These are phyloP conservation scores for Eublepharis macularius DNA, from an alignment of 2,113 vertebrate species.

Conservation along the genomic window DNA sequence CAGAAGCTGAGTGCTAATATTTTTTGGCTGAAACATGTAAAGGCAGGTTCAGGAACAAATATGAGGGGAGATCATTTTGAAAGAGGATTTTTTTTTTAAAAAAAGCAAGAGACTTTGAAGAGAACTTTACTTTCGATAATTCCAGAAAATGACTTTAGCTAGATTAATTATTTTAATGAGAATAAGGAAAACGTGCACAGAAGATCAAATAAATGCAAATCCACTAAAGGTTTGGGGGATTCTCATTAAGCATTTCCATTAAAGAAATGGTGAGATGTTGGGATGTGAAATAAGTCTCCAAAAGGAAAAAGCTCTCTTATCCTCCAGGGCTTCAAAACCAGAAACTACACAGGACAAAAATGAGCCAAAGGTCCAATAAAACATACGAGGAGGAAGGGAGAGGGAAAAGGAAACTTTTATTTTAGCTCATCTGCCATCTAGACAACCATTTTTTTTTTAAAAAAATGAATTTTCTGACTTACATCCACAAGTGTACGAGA, in stretches of 20 bases:
- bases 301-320: not conserved
- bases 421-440: not conserved
- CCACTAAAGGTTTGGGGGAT: not conserved
- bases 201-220: conserved; percentile 51
- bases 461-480: not conserved
- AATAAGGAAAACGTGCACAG: conserved; percentile 17
- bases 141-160: conserved; percentile 56
- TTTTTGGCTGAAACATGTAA: conserved; percentile 6
- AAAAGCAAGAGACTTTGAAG: conserved; percentile 53
- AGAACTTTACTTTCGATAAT: conserved; percentile 56
- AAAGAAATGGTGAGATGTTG: conserved; percentile 10
- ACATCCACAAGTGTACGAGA: not conserved
- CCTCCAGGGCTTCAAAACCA: not conserved
- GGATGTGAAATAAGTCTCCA: not conserved
- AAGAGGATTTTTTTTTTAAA: conserved; percentile 36
- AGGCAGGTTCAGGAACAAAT: conserved; percentile 47
- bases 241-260: not conserved
- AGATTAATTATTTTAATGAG: conserved; percentile 64
- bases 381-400: no score
- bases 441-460: not conserved
- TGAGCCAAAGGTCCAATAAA: not conserved
- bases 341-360: not conserved
- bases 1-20: not conserved
- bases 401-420: not conserved
- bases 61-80: conserved; percentile 44